These are phyloP conservation scores for Cantharis nigra DNA, from an alignment of 2,888 invertebrate species.

Conservation along the genomic window DNA sequence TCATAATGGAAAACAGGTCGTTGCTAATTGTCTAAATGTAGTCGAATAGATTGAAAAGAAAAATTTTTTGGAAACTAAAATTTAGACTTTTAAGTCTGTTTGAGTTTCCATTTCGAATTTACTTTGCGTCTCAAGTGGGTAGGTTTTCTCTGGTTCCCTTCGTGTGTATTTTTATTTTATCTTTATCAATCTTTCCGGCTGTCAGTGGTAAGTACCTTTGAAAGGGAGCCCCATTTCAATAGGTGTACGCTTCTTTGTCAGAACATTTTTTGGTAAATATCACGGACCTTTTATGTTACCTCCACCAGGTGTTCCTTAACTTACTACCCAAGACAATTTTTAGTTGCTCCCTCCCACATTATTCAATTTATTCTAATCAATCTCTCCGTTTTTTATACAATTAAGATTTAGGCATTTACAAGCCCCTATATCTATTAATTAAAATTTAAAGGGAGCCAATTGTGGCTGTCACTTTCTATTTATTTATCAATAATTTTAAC, in stretches of 20 bases:
- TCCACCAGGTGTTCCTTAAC: conserved; percentile 12
- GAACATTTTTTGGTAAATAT: conserved; percentile 9
- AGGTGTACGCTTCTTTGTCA: conserved; percentile 28
- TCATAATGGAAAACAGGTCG: background rate
- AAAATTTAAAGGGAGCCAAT: background rate
- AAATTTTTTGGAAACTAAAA: background rate
- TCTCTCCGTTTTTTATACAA: background rate
- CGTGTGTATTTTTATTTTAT: conserved; percentile 25
- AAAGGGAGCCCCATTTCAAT: conserved; percentile 27
- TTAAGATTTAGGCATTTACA: background rate
- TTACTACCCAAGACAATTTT: background rate
- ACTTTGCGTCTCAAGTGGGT: conserved; percentile 7
- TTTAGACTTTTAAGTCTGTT: background rate
- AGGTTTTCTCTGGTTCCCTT: conserved; percentile 10
- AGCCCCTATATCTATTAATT: background rate
- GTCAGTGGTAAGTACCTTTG: conserved; percentile 27
- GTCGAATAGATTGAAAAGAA: background rate
- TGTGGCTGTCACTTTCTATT: background rate
- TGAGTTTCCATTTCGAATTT: conserved; percentile 13
- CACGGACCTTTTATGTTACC: conserved; percentile 14
- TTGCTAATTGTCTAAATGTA: background rate
- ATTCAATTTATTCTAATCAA: background rate
- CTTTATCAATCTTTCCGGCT: conserved; percentile 31
- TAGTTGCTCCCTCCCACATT: background rate
- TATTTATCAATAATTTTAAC: background rate